Base-by-base conservation (phyloP, 2,888 invertebrate species). In the Aspidiotus rigidus region DNA sequence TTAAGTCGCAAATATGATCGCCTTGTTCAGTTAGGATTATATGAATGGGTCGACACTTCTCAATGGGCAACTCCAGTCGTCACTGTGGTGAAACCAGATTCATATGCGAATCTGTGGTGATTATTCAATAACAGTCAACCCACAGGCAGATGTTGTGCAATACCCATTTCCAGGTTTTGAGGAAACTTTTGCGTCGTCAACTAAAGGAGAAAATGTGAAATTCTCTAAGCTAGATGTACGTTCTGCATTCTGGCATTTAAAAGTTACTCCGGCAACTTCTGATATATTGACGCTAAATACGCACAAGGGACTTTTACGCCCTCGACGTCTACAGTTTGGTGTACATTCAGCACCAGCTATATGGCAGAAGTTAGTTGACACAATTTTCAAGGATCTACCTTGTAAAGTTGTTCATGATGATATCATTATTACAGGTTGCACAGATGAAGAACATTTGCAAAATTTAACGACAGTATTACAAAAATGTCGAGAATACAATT, bases 151-250 rank as follows among this genome's bases (percentile, higher is more conserved):
- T 17, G 57, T 40, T 44, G 71, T 62, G 40, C 69, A 72, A 41
- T 70, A 70, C 39, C 72, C 70, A 2, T 54, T 72, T 15, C 72
- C 72, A 13, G 64, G 71, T 16, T 72, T 71, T 64, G 72, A 72
- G 15, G 71, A 72, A 41, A 60, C 71, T 8, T 71, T 64, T 16
- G 39, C 70, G 11, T 63, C 69, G 64, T 54, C 72, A 17, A n/a
- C 42, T 15, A 59, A 59, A n/a, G 70, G 56, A 44, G 69, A 73
- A 71, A n/a, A n/a, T n/a, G n/a, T n/a, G n/a, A 42, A 69, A 60
- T 73, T 70, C 11, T 71, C 70, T 62, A 62, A 59, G 49, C 53
- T 73, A 10, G 71, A 73, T 62, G 44, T 70, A 7, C 55, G 66
- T 15, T 60, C 71, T 5, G 73, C 71, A 13, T 73, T 70, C 49